Evolutionary conservation across 2,113 vertebrate species (phyloP), one percentile per base, ranked within the genome.

Genomic region (Thryonomys swinderianus): DNA sequence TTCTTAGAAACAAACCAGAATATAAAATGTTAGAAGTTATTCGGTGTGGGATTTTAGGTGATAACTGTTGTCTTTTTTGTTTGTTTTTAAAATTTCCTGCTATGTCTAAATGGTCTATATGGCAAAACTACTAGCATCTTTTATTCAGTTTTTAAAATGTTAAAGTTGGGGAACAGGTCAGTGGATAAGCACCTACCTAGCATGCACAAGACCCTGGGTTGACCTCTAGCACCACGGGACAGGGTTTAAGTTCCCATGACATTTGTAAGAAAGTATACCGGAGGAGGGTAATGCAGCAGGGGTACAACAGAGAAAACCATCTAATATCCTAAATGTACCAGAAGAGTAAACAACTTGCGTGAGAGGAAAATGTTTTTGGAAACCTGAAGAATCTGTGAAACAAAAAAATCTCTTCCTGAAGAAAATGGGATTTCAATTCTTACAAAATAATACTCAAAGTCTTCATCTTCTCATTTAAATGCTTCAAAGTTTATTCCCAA

Each of bases 361-460:
- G 51, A 37, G 42, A 93, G 64, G 30, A 95, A 92, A 88, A 62
- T 40, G 34, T 14, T 71, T 62, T 48, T 20, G 20, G 27, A 93
- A 32, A 85, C 37, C 23, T 59, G 27, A 67, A 88, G 17, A 85
- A 59, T 81, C 69, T 84, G 1, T 76, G 11, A 92, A 95, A 86
- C 0, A 94, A 11, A n/a, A 42, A 59, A 59, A 79, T 66, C 55
- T 90, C 57, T 79, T 85, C 34, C 40, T 76, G 30, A 93, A 16
- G n/a, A 88, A 88, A 85, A 30, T 42, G 59, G 27, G 18, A 93
- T 21, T 92, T 79, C 12, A 53, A 62, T 74, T 89, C 71, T 85
- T 84, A 92, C n/a, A 94, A 53, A 88, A 96, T n/a, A 91, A 93
- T 37, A 92, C 3, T 59, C 40, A 64, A 95, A 94, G 51, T 53